Conservation (phyloP, 2,797 vertebrate species). For the Delichon dasypus region DNA sequence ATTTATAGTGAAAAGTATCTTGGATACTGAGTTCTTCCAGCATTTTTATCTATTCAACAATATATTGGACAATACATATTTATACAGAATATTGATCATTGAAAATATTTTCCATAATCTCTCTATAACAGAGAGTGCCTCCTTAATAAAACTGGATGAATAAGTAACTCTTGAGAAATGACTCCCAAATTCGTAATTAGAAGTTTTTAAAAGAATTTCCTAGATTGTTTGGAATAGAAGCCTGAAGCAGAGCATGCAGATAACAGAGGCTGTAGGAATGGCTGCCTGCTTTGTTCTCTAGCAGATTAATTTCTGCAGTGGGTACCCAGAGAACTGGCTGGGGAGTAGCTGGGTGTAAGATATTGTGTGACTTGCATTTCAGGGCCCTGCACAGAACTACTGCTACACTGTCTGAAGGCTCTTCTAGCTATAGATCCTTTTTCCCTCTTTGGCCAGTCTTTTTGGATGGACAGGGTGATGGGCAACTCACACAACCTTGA, state of each 20-base stretch:
- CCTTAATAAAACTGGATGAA: not conserved
- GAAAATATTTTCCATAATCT: not conserved
- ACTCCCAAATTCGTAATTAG: not conserved
- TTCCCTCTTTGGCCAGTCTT: not conserved
- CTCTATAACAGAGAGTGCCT: not conserved
- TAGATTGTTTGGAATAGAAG: not conserved
- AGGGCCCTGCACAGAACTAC: not conserved
- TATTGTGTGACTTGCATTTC: not conserved
- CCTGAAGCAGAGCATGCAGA: not conserved
- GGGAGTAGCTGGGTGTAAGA: not conserved
- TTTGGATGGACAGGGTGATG: not conserved
- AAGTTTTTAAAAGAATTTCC: not conserved
- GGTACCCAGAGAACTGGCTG: not conserved
- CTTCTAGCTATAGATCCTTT: not conserved
- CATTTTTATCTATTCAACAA: not conserved
- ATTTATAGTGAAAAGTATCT: not conserved
- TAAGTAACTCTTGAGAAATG: not conserved
- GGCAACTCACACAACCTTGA: fast-evolving
- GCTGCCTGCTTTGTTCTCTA: not conserved
- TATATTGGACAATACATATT: not conserved
- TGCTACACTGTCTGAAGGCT: not conserved
- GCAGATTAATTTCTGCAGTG: not conserved
- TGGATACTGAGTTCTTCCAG: not conserved
- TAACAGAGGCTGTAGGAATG: not conserved
- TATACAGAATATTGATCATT: not conserved